These are phyloP conservation scores for Hypercompe scribonia DNA, from an alignment of 2,888 invertebrate genomes.

Conservation along the genomic window DNA sequence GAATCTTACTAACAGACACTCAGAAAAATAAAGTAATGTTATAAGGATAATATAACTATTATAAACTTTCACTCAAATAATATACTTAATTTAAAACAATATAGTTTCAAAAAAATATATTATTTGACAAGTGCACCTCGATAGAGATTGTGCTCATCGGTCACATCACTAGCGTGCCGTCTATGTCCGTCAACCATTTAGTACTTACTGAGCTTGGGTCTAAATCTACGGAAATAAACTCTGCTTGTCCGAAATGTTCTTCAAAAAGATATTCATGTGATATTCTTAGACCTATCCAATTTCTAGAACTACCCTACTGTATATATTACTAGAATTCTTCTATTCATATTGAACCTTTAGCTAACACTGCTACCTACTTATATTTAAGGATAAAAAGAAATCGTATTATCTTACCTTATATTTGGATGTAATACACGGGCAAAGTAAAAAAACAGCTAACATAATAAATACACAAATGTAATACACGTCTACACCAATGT, in stretches of 20 bases:
- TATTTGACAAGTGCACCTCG: not conserved
- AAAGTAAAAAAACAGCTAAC: not conserved
- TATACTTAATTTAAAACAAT: too few species aligned
- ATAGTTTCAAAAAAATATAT: too few species aligned
- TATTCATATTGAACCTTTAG: slow-evolving; percentile 69
- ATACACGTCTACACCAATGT: not conserved
- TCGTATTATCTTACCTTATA: slow-evolving; percentile 9
- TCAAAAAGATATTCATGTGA: slow-evolving; percentile 77
- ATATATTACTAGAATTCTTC: slow-evolving; percentile 71
- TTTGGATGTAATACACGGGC: not conserved
- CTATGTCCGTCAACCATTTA: slow-evolving; percentile 49
- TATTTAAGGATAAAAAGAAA: slow-evolving; percentile 34
- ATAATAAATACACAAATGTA: not conserved
- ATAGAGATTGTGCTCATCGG: not conserved
- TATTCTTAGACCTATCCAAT: slow-evolving; percentile 75
- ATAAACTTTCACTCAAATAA: too few species aligned
- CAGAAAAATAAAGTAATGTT: too few species aligned
- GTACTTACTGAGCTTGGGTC: slow-evolving; percentile 66
- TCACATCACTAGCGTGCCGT: not conserved
- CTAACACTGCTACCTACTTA: slow-evolving; percentile 39
- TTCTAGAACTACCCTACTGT: slow-evolving; percentile 64
- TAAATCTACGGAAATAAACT: slow-evolving; percentile 80
- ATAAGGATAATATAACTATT: too few species aligned
- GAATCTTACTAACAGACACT: too few species aligned
- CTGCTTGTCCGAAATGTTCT: slow-evolving; percentile 76